Base-by-base conservation (phyloP, 2,888 invertebrate species). In the Luffia ferchaultella region DNA sequence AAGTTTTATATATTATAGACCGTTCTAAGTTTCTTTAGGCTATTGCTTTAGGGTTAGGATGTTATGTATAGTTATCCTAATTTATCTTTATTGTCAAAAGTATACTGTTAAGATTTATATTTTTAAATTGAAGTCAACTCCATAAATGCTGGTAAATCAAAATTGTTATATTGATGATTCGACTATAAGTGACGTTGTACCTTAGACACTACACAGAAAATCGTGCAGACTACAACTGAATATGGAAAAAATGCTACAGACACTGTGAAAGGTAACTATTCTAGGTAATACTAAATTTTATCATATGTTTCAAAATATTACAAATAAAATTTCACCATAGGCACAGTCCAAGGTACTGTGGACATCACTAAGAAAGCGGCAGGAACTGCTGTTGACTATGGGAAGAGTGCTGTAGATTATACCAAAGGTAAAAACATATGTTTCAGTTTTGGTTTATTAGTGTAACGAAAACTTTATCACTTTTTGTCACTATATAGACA, bases 211-310 rank as follows among this genome's bases (percentile, higher is more conserved):
- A 68, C 71, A 45, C 73, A 73, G 64, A 67, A 67, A 50, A 64
- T 64, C 50, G 66, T 70, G 40, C 59, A 64, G 54, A 60, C 67
- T 44, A 68, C 70, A 19, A 60, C 63, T 50, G 73, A 78, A 16
- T 17, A 15, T 16, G 49, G 49, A 43, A 49, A 49, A 43, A 19
- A 20, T 20, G 19, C 19, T 55, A 64, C 70, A 55, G 71, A 68
- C 57, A 67, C 62, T 55, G 71, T 71, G 9, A 76, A 73, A 78
- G 76, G 76, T 79, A 75, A 42, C 12, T 18, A 41, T 45, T 12
- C 42, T n/a, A n/a, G n/a, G n/a, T n/a, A n/a, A n/a, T n/a, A n/a
- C n/a, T n/a, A n/a, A n/a, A n/a, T n/a, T n/a, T n/a, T n/a, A n/a
- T n/a, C n/a, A n/a, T n/a, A n/a, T n/a, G n/a, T n/a, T n/a, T n/a